A percentile compares a stretch with the other conserved stretches of the same genome.
Conservation (phyloP, 2,888 invertebrate species). For the Agrotis ipsilon region DNA sequence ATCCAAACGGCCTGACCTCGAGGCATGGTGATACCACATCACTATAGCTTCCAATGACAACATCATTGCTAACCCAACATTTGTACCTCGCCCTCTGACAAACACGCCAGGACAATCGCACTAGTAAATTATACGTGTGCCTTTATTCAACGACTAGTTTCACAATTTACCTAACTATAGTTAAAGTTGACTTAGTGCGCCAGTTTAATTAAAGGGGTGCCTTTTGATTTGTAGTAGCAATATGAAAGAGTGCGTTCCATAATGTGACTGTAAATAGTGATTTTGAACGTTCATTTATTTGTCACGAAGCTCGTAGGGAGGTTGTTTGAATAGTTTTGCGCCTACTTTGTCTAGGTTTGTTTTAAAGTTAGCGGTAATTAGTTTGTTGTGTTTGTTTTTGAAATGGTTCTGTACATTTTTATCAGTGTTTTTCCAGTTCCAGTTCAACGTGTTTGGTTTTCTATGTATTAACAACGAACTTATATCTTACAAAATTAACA, state of each 20-base stretch:
- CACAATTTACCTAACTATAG: slow-evolving; percentile 77
- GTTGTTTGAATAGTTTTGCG: slow-evolving; percentile 41
- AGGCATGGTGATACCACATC: not conserved
- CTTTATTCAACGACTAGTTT: slow-evolving; percentile 80
- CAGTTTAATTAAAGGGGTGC: slow-evolving; percentile 88
- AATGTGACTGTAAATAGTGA: slow-evolving; percentile 73
- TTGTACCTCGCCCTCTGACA: slow-evolving; percentile 68
- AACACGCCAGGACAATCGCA: slow-evolving; percentile 75
- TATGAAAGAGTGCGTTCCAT: slow-evolving; percentile 75
- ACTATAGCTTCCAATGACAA: not conserved
- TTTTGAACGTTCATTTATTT: slow-evolving; percentile 60
- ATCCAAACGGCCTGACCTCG: not conserved
- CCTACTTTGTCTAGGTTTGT: slow-evolving; percentile 15
- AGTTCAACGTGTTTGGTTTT: not conserved
- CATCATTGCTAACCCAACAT: slow-evolving; percentile 19
- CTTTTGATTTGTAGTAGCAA: slow-evolving; percentile 85
- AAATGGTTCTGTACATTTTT: not conserved
- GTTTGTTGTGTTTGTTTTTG: not conserved
- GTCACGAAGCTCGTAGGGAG: slow-evolving; percentile 33
- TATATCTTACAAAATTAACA: not conserved
- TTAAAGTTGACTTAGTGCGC: slow-evolving; percentile 85
- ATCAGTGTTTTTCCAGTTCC: not conserved
- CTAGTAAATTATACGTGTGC: slow-evolving; percentile 81
- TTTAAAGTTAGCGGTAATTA: slow-evolving; percentile 26
- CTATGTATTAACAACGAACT: not conserved